phyloP scores from a whole-genome alignment of 1,140 invertebrate species.

The Drosophila ananassae region DNA sequence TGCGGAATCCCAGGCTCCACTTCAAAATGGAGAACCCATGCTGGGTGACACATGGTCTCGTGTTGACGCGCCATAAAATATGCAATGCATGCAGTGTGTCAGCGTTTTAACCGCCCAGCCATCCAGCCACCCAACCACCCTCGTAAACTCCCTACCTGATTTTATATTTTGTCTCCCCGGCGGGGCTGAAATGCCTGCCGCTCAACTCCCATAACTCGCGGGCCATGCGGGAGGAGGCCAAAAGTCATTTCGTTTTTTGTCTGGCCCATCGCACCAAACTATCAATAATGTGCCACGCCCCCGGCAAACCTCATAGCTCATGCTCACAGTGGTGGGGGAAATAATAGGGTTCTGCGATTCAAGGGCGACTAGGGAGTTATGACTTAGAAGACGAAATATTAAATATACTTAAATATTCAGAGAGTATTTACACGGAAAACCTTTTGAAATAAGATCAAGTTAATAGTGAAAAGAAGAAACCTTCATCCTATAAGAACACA shows the following conservation, averaged over 20 bases:
- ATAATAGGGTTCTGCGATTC: neutral
- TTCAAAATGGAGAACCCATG: slow-evolving; percentile 25
- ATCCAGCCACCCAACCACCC: slow-evolving; percentile 4
- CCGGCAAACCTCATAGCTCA: neutral
- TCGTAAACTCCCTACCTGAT: slow-evolving; percentile 9
- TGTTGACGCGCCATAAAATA: slow-evolving; percentile 81
- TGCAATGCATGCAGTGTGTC: slow-evolving; percentile 80
- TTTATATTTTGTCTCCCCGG: slow-evolving; percentile 29
- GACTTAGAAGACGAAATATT: no score
- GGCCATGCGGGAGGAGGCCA: slow-evolving; percentile 19
- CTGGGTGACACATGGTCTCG: slow-evolving; percentile 78
- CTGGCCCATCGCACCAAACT: slow-evolving; percentile 72
- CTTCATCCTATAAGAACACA: neutral
- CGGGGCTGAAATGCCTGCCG: neutral
- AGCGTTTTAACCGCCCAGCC: slow-evolving; percentile 49
- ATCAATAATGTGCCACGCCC: slow-evolving; percentile 73
- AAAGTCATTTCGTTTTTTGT: slow-evolving; percentile 66
- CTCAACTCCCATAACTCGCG: slow-evolving; percentile 41
- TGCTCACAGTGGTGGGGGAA: neutral
- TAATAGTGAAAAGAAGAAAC: neutral
- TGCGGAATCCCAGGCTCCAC: slow-evolving; percentile 5
- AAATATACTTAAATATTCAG: no score
- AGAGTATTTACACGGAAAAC: neutral
- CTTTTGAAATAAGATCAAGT: neutral
- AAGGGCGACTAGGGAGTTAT: neutral